Evolutionary conservation across 2,888 invertebrate genomes (phyloP).

Genomic region (Lycaena phlaeas): DNA sequence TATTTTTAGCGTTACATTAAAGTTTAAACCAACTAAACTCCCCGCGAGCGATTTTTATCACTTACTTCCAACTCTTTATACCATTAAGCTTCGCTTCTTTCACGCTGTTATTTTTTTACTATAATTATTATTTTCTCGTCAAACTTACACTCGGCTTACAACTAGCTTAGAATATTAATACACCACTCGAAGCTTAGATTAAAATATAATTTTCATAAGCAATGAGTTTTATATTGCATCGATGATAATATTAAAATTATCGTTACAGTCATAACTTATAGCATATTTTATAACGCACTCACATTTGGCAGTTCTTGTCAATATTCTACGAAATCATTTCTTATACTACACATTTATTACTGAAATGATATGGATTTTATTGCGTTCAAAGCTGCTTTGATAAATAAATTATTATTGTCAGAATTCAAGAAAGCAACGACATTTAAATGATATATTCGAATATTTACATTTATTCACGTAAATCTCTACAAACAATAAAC

Average conservation of each 20-base stretch:
- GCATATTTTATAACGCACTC: background rate
- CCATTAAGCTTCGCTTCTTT: too few relatives aligned
- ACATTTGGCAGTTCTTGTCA: conserved; percentile 3
- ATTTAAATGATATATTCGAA: background rate
- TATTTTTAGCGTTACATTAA: too few relatives aligned
- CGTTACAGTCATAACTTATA: background rate
- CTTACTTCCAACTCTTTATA: too few relatives aligned
- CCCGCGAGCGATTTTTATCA: too few relatives aligned
- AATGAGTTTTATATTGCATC: background rate
- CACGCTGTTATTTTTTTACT: too few relatives aligned
- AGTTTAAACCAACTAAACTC: too few relatives aligned
- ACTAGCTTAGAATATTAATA: too few relatives aligned
- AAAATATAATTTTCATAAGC: too few relatives aligned
- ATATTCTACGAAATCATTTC: background rate
- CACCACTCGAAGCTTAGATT: too few relatives aligned
- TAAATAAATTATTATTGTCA: conserved; percentile 6
- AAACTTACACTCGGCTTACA: too few relatives aligned
- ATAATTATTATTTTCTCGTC: too few relatives aligned
- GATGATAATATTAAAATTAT: background rate
- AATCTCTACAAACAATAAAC: conserved; percentile 17
- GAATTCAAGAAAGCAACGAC: background rate
- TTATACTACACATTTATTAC: background rate
- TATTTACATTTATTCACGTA: too few relatives aligned
- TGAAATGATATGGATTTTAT: conserved; percentile 7
- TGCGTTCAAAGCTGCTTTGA: conserved; percentile 1